Conservation (phyloP, 2,888 invertebrate species). For the Andrena fulva region DNA sequence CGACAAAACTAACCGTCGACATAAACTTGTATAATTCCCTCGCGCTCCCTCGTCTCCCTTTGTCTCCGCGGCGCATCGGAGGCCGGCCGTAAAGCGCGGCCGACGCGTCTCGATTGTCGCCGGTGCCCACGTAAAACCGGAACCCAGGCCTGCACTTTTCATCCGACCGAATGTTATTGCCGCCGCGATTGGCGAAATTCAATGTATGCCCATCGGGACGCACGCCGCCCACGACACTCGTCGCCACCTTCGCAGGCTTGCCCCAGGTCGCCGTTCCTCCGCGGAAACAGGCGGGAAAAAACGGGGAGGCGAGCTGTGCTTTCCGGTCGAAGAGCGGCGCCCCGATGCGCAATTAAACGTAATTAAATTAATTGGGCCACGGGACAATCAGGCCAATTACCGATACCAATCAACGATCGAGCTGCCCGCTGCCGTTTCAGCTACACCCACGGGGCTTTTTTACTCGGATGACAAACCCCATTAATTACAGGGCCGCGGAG, state of each 20-base stretch:
- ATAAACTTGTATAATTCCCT: slow-evolving; percentile 69
- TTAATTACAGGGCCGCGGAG: slow-evolving; percentile 82
- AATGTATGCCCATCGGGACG: slow-evolving; percentile 11
- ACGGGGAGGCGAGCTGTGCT: slow-evolving; percentile 47
- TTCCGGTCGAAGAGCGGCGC: slow-evolving; percentile 52
- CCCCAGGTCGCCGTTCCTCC: neutral
- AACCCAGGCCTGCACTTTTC: slow-evolving; percentile 38
- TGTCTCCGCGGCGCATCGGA: slow-evolving; percentile 30
- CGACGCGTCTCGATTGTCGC: slow-evolving; percentile 23
- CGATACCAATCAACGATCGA: slow-evolving; percentile 81
- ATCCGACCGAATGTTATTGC: slow-evolving; percentile 40
- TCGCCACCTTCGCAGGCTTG: neutral
- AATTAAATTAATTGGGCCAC: slow-evolving; percentile 83
- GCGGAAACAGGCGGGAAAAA: slow-evolving; percentile 29
- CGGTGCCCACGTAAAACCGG: slow-evolving; percentile 43
- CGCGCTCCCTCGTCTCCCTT: slow-evolving; percentile 36
- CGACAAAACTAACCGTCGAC: slow-evolving; percentile 65
- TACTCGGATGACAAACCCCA: slow-evolving; percentile 83
- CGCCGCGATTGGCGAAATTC: slow-evolving; percentile 42
- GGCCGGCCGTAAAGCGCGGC: slow-evolving; percentile 26
- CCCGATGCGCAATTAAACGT: slow-evolving; percentile 76
- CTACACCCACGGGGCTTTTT: slow-evolving; percentile 74
- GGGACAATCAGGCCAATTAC: slow-evolving; percentile 82
- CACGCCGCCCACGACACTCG: slow-evolving; percentile 15
- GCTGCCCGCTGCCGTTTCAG: slow-evolving; percentile 45